Evolutionary conservation across 2,888 invertebrate species (phyloP), one percentile per base, ranked within the genome.

Genomic region (Osmoderma eremita): DNA sequence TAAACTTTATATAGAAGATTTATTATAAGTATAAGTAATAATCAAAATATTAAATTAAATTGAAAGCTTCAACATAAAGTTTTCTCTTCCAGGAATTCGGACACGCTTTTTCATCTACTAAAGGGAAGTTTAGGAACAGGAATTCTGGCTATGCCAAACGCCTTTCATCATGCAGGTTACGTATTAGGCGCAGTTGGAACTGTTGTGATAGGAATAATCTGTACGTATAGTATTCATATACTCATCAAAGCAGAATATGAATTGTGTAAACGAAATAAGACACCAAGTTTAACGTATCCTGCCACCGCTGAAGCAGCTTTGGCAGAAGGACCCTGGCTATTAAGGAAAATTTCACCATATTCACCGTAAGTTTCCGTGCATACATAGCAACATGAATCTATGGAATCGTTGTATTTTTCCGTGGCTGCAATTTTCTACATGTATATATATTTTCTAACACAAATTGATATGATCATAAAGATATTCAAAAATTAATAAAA

Each of bases 91-190:
- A 94, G 94, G 65, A 92, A 91, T 80, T 82, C 85, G 63, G 93
- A 94, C 77, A 93, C 94, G 0, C 84, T 95, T 68, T 88, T 95
- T 72, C 94, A 96, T 79, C 83, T 96, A 66, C 82, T 96, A 71
- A 96, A 96, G 81, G 95, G 94, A 24, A 95, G 94, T 80, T 85
- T 96, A 70, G 97, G 97, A 0, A 95, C 95, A 0, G 97, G 97
- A 4, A 93, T 96, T 74, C 84, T 97, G 62, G 95, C 96, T 3
- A 93, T 97, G 91, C 95, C 96, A 0, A 87, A 89, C 72, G 95
- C 95, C 0, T 92, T 96, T 79, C 86, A 88, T 73, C 89, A 95
- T 79, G 88, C 95, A 0, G 96, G 96, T 1, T 90, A 93, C 74
- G 84, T 88, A 66, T 88, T 95, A 2, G 97, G 97, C 8, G 79